These are phyloP conservation scores for Coleophora flavipennella DNA, from an alignment of 2,888 invertebrate species.

Conservation along the genomic window DNA sequence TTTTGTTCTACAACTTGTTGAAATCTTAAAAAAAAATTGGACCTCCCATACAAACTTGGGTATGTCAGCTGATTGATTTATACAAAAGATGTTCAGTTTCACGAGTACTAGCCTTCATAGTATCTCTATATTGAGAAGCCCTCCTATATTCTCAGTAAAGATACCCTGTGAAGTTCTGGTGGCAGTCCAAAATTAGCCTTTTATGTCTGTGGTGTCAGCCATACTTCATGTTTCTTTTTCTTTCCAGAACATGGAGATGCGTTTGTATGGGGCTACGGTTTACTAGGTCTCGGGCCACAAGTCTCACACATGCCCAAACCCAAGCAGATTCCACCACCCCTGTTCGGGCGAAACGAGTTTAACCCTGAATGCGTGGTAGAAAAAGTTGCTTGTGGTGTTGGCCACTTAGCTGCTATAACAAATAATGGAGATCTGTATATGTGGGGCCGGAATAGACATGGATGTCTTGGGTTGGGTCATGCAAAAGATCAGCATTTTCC, in stretches of 20 bases:
- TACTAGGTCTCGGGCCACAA: constrained; percentile 90
- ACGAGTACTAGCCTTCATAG: too few species aligned
- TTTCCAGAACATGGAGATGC: constrained; percentile 83
- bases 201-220: too few species aligned
- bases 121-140: too few species aligned
- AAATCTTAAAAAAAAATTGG: too few species aligned
- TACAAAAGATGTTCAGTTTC: too few species aligned
- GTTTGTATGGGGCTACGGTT: constrained; percentile 95
- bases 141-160: too few species aligned
- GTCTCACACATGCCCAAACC: constrained; percentile 78
- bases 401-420: constrained; percentile 84
- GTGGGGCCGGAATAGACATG: constrained; percentile 92
- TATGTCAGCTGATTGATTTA: too few species aligned
- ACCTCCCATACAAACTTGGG: too few species aligned
- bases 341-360: constrained; percentile 91
- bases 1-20: too few species aligned
- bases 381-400: constrained; percentile 80
- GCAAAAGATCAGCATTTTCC: constrained; percentile 90
- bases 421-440: constrained; percentile 87
- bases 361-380: constrained; percentile 78
- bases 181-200: too few species aligned
- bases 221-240: not conserved
- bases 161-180: too few species aligned
- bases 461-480: constrained; percentile 88
- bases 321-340: constrained; percentile 79